Percentiles rank a stretch among this genome's conserved stretches.
Evolutionary conservation across 2,113 vertebrate species (phyloP).

Genomic region (Serilophus lunatus): DNA sequence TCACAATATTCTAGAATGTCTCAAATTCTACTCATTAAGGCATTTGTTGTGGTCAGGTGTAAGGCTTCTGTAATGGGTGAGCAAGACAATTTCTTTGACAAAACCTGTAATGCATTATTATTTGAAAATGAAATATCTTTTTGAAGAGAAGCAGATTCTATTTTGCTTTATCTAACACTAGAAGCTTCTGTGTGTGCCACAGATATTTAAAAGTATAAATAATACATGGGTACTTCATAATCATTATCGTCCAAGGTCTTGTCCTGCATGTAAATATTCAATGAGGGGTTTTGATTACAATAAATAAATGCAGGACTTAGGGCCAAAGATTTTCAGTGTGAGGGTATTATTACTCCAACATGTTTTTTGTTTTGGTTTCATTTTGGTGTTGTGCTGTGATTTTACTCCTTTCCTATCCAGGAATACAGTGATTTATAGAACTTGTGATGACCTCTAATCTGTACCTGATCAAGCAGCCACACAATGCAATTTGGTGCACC

Average conservation of each 20-base stretch:
- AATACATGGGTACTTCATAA: background rate
- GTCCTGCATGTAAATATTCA: background rate
- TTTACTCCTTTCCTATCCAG: background rate
- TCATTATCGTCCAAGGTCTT: background rate
- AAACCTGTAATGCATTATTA: background rate
- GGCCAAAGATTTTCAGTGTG: background rate
- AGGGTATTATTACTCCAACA: background rate
- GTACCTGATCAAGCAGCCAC: background rate
- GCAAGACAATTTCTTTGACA: background rate
- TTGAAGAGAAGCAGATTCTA: background rate
- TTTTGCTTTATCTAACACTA: background rate
- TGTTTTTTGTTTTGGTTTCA: background rate
- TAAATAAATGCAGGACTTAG: background rate
- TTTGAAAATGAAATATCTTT: background rate
- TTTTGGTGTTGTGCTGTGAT: background rate
- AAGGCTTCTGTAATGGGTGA: background rate
- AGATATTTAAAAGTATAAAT: background rate
- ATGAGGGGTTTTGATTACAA: rapidly evolving
- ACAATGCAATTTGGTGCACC: background rate
- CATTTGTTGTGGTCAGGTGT: background rate
- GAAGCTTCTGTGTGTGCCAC: background rate
- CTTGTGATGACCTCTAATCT: background rate
- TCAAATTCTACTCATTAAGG: background rate
- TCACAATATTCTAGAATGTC: background rate
- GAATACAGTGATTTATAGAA: background rate